phyloP scores from a whole-genome alignment of 2,888 invertebrate species.

The Cylloceria caligata region DNA sequence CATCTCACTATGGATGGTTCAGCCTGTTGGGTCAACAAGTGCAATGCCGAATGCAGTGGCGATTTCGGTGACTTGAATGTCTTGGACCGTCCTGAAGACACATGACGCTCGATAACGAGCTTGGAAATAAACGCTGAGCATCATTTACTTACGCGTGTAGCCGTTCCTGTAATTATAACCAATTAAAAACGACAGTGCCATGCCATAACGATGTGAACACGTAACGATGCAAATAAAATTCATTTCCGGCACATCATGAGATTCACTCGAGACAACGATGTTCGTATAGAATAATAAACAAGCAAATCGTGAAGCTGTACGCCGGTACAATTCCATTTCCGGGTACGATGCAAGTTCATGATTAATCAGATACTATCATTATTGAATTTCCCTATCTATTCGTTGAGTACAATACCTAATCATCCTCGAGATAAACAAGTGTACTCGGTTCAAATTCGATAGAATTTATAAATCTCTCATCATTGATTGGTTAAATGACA shows the following conservation, averaged over 20 bases:
- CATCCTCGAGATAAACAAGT: neutral
- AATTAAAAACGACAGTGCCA: neutral
- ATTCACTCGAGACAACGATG: slow-evolving; percentile 4
- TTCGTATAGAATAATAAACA: slow-evolving; percentile 25
- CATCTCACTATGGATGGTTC: slow-evolving; percentile 72
- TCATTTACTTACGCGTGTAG: no score
- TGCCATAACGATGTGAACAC: neutral
- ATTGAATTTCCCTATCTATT: neutral
- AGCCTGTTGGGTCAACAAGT: slow-evolving; percentile 67
- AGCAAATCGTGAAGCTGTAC: neutral
- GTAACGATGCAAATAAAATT: slow-evolving; percentile 26
- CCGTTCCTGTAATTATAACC: neutral
- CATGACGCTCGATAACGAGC: neutral
- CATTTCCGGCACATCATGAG: slow-evolving; percentile 27
- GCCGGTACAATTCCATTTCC: slow-evolving; percentile 26
- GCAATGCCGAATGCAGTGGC: slow-evolving; percentile 67
- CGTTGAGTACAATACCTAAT: neutral
- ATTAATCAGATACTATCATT: slow-evolving; percentile 48
- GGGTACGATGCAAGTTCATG: slow-evolving; percentile 23
- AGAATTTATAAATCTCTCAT: neutral
- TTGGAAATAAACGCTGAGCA: slow-evolving; percentile 41
- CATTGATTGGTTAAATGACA: no score
- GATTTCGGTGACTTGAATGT: slow-evolving; percentile 46
- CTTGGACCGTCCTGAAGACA: slow-evolving; percentile 15
- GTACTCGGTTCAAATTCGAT: neutral